Conservation (phyloP, 2,113 vertebrate genomes). For the Mystacornis crossleyi region DNA sequence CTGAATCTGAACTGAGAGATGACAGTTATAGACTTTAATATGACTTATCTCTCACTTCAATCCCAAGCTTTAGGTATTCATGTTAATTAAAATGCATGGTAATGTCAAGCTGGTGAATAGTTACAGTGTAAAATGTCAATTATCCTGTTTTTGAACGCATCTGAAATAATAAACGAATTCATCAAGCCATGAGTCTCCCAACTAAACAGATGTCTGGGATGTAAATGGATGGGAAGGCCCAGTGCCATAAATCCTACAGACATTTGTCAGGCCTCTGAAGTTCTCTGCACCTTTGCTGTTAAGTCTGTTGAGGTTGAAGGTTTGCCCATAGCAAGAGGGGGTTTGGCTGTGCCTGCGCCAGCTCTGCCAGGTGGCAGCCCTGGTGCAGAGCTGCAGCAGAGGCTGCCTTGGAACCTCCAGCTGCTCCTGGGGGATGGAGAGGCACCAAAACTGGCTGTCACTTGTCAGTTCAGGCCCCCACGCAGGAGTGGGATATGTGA, state of each 20-base stretch:
- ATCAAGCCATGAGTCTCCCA: neutral
- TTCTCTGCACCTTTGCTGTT: neutral
- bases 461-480: neutral
- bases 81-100: conserved; percentile 13
- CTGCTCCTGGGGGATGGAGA: neutral
- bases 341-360: neutral
- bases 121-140: conserved; percentile 25
- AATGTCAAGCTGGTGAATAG: conserved; percentile 15
- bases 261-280: neutral
- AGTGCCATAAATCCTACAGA: neutral
- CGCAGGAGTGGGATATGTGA: neutral
- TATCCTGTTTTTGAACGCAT: conserved; percentile 31
- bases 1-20: neutral
- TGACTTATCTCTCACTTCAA: neutral
- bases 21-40: neutral
- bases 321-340: neutral
- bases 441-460: neutral
- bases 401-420: neutral
- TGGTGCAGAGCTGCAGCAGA: neutral
- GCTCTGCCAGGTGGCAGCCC: neutral
- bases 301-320: neutral
- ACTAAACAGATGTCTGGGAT: neutral
- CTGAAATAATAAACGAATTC: neutral
- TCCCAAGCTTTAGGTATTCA: neutral
- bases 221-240: neutral